Evolutionary conservation across 2,888 invertebrate genomes (phyloP), one percentile per base, ranked within the genome.

Genomic region (Galeruca laticollis): DNA sequence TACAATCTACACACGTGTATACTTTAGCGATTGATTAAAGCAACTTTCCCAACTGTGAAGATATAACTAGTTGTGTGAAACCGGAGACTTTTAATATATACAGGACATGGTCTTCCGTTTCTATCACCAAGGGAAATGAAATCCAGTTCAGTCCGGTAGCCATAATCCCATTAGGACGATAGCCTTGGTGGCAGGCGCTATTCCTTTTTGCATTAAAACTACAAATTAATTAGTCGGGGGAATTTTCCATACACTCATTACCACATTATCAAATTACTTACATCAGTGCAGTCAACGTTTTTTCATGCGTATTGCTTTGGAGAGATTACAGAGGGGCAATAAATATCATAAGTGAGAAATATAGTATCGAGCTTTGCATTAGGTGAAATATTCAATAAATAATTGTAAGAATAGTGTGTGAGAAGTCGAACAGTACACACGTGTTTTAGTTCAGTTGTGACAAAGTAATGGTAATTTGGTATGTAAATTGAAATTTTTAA

Each of bases 121-220:
- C 40, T 54, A 56, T 56, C 26, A 43, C 56, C 56, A 54, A 63
- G 43, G 54, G 54, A 54, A 63, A 43, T 40, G 54, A 37, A 56
- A 63, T 54, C 63, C 43, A 40, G 54, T 63, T 63, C 63, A 56
- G 63, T 63, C 47, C 63, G 43, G 40, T 56, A 33, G 56, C 54
- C 43, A 31, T 63, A 63, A 63, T 63, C 63, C 63, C 56, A 56
- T 63, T 63, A 63, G 43, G 63, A 63, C 26, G 43, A 63, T 43
- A 63, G 56, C 15, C 43, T 15, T 54, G 15, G 63, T 56, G 56
- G 8, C 43, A n/a, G 31, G 21, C 51, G 52, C 35, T 33, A 47
- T 31, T 35, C 35, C 31, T 57, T 57, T 57, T 33, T 57, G 56
- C 35, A 57, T 57, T 33, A 35, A 35, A 57, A 35, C 56, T 57